Percentiles rank a stretch among this genome's conserved stretches.
phyloP scores from a whole-genome alignment of 2,113 vertebrate species.

The Melanocharis versteri region DNA sequence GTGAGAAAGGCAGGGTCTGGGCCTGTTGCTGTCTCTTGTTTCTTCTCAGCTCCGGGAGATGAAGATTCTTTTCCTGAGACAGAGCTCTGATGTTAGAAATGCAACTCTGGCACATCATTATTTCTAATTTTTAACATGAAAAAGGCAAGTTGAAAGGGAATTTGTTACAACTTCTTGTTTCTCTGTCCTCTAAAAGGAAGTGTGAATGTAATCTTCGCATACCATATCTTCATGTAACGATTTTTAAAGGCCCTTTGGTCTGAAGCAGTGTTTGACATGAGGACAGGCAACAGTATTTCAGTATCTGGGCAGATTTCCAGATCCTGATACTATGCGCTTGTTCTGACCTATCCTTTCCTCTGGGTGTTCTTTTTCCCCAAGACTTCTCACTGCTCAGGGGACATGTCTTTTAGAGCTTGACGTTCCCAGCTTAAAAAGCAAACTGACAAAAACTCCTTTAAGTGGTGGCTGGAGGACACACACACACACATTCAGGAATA shows the following conservation, averaged over 20 bases:
- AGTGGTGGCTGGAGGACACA: not conserved
- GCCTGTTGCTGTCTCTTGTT: not conserved
- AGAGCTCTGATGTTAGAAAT: not conserved
- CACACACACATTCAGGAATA: not conserved
- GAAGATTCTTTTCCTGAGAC: not conserved
- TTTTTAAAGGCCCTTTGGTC: not conserved
- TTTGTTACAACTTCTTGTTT: slow-evolving; percentile 6
- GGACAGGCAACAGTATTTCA: not conserved
- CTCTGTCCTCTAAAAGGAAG: not conserved
- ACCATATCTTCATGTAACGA: not conserved
- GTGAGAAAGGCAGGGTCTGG: not conserved
- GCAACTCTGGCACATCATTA: not conserved
- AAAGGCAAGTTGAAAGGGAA: slow-evolving; percentile 26
- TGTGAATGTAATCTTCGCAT: not conserved
- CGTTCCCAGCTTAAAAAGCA: not conserved
- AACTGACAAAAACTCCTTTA: not conserved
- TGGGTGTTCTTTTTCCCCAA: not conserved
- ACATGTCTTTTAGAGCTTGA: not conserved
- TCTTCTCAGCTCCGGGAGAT: not conserved
- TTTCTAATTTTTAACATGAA: slow-evolving; percentile 21
- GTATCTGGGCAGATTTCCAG: not conserved
- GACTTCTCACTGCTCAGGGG: not conserved
- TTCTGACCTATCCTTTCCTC: not conserved
- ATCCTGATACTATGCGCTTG: not conserved
- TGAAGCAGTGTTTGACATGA: not conserved